phyloP scores from a whole-genome alignment of 2,888 invertebrate species.

The Zhengitettix transpicula region DNA sequence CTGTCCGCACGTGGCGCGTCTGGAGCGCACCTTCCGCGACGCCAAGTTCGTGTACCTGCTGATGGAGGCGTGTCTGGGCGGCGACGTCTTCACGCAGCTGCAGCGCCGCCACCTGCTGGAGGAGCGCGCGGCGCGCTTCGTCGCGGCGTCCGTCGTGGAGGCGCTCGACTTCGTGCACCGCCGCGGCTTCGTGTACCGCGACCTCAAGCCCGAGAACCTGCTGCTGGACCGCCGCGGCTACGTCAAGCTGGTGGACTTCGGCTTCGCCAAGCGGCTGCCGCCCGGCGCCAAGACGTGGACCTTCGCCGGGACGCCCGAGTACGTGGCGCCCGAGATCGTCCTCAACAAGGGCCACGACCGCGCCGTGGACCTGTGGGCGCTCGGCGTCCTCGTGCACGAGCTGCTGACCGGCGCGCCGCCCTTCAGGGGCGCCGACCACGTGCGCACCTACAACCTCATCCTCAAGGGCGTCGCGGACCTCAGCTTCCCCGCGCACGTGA shows the following conservation, averaged over 20 bases:
- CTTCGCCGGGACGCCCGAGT: constrained; percentile 89
- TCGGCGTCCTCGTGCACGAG: constrained; percentile 78
- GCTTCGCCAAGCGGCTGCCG: constrained; percentile 76
- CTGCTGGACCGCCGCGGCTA: constrained; percentile 73
- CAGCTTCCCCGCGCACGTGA: constrained; percentile 63
- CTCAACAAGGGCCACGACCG: constrained; percentile 69
- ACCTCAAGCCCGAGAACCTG: constrained; percentile 89
- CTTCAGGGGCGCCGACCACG: constrained; percentile 77
- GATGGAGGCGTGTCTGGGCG: constrained; percentile 88
- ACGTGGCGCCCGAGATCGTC: constrained; percentile 81
- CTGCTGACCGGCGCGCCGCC: constrained; percentile 77
- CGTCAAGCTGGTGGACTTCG: constrained; percentile 84
- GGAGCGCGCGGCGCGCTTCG: constrained; percentile 69
- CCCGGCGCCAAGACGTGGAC: constrained; percentile 78
- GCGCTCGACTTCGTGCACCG: constrained; percentile 82
- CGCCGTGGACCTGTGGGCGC: constrained; percentile 88
- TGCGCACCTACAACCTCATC: constrained; percentile 88
- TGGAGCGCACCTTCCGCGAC: constrained; percentile 66
- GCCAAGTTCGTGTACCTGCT: constrained; percentile 84
- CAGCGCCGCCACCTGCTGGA: constrained; percentile 63
- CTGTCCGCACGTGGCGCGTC: constrained; percentile 9
- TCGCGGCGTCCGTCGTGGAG: constrained; percentile 82
- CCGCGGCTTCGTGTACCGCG: constrained; percentile 69
- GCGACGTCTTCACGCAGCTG: constrained; percentile 89
- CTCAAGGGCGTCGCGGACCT: constrained; percentile 80